Conservation (phyloP, 2,113 vertebrate species). For the Struthidea cinerea region DNA sequence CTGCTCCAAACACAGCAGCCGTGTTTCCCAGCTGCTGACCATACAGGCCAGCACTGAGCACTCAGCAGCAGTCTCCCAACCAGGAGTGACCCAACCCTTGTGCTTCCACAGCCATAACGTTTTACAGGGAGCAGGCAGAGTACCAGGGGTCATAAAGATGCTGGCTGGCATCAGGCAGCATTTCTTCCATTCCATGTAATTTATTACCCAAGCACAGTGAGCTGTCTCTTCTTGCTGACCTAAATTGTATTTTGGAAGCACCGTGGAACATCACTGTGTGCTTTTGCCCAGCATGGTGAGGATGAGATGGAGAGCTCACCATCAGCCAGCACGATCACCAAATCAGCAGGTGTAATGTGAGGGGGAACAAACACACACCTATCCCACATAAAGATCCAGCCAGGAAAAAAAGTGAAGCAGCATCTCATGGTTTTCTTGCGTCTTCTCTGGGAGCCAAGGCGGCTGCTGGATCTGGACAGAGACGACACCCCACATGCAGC, state of each 20-base stretch:
- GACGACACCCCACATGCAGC: no score
- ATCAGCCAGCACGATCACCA: fast-evolving
- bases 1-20: neutral
- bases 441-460: neutral
- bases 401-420: neutral
- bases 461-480: neutral
- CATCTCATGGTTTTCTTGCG: neutral
- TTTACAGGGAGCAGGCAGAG: neutral
- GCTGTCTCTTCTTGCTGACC: neutral
- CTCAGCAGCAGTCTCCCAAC: neutral
- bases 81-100: fast-evolving
- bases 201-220: neutral
- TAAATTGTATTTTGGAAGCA: neutral
- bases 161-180: neutral
- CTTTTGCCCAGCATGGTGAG: neutral
- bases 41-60: fast-evolving
- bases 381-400: neutral
- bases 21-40: neutral
- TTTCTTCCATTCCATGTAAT: neutral
- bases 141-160: neutral
- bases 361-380: neutral
- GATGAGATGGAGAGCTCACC: neutral
- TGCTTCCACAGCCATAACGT: neutral
- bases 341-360: neutral
- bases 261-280: fast-evolving